phyloP scores from a whole-genome alignment of 2,797 vertebrate species.

The Darevskia mixta region DNA sequence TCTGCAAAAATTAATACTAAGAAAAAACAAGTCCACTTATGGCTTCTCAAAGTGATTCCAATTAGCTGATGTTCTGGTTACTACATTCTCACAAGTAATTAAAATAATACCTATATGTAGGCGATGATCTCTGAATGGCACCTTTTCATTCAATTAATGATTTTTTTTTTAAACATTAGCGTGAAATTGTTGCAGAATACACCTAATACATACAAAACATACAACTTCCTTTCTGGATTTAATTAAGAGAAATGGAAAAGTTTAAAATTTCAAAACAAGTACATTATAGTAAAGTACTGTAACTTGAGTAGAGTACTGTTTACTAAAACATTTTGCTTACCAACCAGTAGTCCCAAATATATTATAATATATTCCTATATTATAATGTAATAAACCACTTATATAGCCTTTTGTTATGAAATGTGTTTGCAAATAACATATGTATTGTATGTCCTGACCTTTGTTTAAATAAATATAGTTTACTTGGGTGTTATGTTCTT shows the following conservation, averaged over 20 bases:
- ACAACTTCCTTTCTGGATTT: slow-evolving; percentile 33
- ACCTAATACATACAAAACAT: slow-evolving; percentile 32
- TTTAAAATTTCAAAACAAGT: slow-evolving; percentile 56
- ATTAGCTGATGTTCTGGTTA: slow-evolving; percentile 56
- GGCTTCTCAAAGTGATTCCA: slow-evolving; percentile 58
- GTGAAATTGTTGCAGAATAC: slow-evolving; percentile 28
- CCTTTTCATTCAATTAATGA: slow-evolving; percentile 42
- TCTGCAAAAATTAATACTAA: slow-evolving; percentile 74
- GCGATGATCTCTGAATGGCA: slow-evolving; percentile 58
- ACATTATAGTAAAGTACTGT: slow-evolving; percentile 39
- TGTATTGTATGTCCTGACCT: slow-evolving; percentile 43
- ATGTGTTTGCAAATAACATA: slow-evolving; percentile 55
- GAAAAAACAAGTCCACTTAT: slow-evolving; percentile 64
- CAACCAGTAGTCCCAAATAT: slow-evolving; percentile 41
- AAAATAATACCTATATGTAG: slow-evolving; percentile 50
- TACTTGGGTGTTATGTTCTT: slow-evolving; percentile 4
- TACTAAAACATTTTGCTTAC: not conserved
- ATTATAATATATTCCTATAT: slow-evolving; percentile 21
- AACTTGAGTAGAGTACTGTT: not conserved
- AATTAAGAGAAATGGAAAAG: slow-evolving; percentile 51
- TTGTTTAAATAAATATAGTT: slow-evolving; percentile 26
- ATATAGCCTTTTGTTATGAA: slow-evolving; percentile 26
- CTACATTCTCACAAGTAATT: slow-evolving; percentile 63
- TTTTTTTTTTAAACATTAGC: slow-evolving; percentile 44
- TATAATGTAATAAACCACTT: slow-evolving; percentile 28